These are phyloP conservation scores for Patella caerulea DNA, from an alignment of 2,888 invertebrate species.

Conservation along the genomic window DNA sequence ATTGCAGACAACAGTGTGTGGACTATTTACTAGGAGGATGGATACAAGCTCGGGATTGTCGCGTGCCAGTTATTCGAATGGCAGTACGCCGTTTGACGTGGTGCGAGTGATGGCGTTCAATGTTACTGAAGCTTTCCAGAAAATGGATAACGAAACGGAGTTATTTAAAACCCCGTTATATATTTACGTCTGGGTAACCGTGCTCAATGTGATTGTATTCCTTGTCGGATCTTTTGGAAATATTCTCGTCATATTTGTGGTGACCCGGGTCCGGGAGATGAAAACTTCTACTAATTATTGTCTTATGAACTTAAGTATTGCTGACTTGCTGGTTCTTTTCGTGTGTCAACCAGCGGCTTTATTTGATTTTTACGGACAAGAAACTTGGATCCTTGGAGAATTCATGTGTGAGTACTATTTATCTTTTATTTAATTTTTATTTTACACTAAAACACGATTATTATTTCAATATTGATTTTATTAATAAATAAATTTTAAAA, in stretches of 20 bases:
- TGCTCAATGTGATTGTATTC: slow-evolving; percentile 89
- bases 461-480: too few relatives aligned
- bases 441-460: background rate
- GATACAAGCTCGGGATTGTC: slow-evolving; percentile 6
- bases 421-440: background rate
- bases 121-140: background rate
- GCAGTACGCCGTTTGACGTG: slow-evolving; percentile 1
- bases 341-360: slow-evolving; percentile 94
- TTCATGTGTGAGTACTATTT: slow-evolving; percentile 88
- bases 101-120: background rate
- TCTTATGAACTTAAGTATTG: slow-evolving; percentile 91
- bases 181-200: slow-evolving; percentile 89
- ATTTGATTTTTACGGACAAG: slow-evolving; percentile 92
- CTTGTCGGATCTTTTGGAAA: slow-evolving; percentile 92
- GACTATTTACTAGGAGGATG: slow-evolving; percentile 1
- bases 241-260: slow-evolving; percentile 93
- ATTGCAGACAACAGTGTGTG: background rate
- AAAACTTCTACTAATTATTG: slow-evolving; percentile 95
- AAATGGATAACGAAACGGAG: background rate
- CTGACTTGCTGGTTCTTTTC: slow-evolving; percentile 90
- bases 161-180: slow-evolving; percentile 74
- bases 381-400: slow-evolving; percentile 92
- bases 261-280: slow-evolving; percentile 93
- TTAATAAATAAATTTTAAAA: too few relatives aligned
- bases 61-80: slow-evolving; percentile 1